Conservation (phyloP, 2,797 vertebrate species). For the Hafferia zeledoni region DNA sequence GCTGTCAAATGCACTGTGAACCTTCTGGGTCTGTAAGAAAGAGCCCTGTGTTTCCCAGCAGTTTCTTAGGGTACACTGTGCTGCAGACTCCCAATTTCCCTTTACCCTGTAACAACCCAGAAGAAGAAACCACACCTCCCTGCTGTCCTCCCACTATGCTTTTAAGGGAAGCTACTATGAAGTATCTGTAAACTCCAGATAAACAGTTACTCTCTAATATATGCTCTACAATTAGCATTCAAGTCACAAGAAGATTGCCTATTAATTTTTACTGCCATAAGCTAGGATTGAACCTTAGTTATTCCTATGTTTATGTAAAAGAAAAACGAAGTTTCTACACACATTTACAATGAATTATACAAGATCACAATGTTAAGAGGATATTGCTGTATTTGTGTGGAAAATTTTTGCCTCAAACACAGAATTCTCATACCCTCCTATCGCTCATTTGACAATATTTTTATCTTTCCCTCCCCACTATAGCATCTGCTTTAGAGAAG, state of each 20-base stretch:
- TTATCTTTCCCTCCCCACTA: neutral
- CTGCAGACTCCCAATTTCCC: neutral
- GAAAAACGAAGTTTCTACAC: neutral
- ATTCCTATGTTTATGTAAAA: neutral
- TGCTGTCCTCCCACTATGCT: neutral
- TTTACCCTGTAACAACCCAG: fast-evolving
- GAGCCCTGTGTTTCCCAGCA: neutral
- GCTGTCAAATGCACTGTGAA: neutral
- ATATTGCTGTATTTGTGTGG: neutral
- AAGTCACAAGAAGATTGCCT: neutral
- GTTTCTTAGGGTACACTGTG: neutral
- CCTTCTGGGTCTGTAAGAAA: neutral
- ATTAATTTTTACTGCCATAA: neutral
- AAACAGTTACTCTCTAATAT: neutral
- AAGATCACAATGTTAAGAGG: neutral
- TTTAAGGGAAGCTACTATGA: neutral
- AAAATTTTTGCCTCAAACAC: neutral
- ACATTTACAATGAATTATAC: neutral
- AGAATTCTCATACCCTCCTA: neutral
- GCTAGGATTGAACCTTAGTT: neutral
- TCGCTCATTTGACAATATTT: neutral
- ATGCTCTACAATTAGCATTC: neutral
- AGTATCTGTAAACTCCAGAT: neutral
- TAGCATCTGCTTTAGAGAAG: slow-evolving; percentile 33
- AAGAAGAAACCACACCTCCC: neutral